Conservation (phyloP, 2,113 vertebrate species). For the Paramisgurnus dabryanus region DNA sequence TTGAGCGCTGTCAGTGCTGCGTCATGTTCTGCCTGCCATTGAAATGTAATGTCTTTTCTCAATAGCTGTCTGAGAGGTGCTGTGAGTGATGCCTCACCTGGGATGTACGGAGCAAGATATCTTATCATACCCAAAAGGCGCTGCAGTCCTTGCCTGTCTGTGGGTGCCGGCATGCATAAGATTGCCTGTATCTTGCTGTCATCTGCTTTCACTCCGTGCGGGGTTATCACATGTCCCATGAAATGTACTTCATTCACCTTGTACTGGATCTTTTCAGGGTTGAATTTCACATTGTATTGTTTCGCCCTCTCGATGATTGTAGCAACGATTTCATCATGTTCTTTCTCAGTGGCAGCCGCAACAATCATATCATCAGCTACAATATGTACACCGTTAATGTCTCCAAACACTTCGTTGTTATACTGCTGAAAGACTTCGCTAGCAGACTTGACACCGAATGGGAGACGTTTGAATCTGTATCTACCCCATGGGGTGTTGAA, state of each 20-base stretch:
- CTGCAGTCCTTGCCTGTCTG: constrained; percentile 29
- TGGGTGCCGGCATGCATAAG: background rate
- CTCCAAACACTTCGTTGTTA: constrained; percentile 57
- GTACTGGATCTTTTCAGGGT: constrained; percentile 56
- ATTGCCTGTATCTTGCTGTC: background rate
- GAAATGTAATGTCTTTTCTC: constrained; percentile 28
- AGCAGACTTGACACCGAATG: constrained; percentile 61
- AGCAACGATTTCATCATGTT: constrained; percentile 9
- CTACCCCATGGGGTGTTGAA: constrained; percentile 66
- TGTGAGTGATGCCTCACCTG: constrained; percentile 20
- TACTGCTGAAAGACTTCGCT: constrained; percentile 61
- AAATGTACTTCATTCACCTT: constrained; percentile 27
- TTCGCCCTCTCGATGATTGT: constrained; percentile 57
- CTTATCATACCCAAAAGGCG: constrained; percentile 11
- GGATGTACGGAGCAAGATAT: constrained; percentile 5
- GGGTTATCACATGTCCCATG: constrained; percentile 21
- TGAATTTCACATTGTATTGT: constrained; percentile 50
- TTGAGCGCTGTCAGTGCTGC: constrained; percentile 4
- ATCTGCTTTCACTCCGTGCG: constrained; percentile 8
- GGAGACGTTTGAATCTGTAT: constrained; percentile 58
- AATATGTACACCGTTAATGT: constrained; percentile 59
- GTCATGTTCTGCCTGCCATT: constrained; percentile 28
- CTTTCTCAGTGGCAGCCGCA: constrained; percentile 3
- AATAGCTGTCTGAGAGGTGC: constrained; percentile 31
- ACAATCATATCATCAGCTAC: constrained; percentile 57